Evolutionary conservation across 2,113 vertebrate species (phyloP), one percentile per base, ranked within the genome.

Genomic region (Oncorhynchus kisutch): DNA sequence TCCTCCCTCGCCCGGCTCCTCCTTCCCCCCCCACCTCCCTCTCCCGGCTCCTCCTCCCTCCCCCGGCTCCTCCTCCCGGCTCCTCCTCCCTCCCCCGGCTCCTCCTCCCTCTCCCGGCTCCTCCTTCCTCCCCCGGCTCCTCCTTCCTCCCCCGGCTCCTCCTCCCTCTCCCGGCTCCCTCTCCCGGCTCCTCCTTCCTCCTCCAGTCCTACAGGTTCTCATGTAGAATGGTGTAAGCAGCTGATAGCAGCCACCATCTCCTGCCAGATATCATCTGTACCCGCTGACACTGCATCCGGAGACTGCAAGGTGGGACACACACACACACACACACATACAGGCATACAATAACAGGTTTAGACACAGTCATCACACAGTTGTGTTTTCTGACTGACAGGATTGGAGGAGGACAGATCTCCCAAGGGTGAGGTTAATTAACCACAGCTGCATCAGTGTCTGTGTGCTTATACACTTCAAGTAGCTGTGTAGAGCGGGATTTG

Each of bases 211-310:
- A 92, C 97, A 88, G 95, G 96, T 76, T 98, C 96, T 48, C 97
- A 99, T 68, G 97, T 99, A 80, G 97, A 99, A 79, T 99, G 97
- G 97, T 99, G 97, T 87, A 99, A 99, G 91, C 97, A 99, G 90
- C 94, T 99, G 65, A 99, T 99, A 20, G 97, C 97, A 75, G 97
- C 97, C 76, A 99, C 97, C 76, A 96, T 99, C 92, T 97, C 96
- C 83, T 98, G 95, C 90, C 97, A 99, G 92, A 96, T 98, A 89
- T 89, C 92, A 22, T 68, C 94, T 39, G 89, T 93, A 77, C 92
- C 94, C 1, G 82, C 95, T 29, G 97, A 98, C 82, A 79, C 82
- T 39, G 77, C 93, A 49, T 91, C 86, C 88, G 92, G 94, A 82
- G 97, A 98, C 67, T 94, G 91, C 84, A 95, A 94, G 95, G 97